phyloP scores from a whole-genome alignment of 2,797 vertebrate species.

The Tadarida brasiliensis region DNA sequence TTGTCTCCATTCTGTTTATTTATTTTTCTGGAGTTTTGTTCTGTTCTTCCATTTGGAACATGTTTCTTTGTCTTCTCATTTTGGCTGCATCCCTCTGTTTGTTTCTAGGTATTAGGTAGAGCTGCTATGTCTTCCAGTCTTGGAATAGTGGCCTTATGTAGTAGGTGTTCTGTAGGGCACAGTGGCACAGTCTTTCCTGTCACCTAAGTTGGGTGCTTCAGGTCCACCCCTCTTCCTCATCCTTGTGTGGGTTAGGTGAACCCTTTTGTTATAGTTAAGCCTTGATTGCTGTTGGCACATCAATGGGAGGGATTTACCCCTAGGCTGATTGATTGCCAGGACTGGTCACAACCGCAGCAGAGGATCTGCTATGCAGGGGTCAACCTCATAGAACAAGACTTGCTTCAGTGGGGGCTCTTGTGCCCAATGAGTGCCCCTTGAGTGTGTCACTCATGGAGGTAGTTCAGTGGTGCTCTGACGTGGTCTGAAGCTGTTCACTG shows the following conservation, averaged over 20 bases:
- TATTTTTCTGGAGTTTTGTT: neutral
- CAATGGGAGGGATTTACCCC: neutral
- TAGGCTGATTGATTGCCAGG: neutral
- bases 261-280: neutral
- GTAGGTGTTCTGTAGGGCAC: neutral
- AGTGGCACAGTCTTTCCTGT: neutral
- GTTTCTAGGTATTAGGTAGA: neutral
- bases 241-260: neutral
- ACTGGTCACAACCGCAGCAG: neutral
- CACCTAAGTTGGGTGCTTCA: neutral
- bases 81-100: neutral
- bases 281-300: neutral
- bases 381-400: neutral
- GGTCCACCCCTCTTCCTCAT: neutral
- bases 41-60: neutral
- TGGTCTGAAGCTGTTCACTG: neutral
- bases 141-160: neutral
- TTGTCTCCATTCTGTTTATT: neutral
- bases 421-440: neutral
- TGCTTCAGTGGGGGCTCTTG: neutral
- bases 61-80: neutral
- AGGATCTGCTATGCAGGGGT: neutral
- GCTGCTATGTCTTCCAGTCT: neutral
- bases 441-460: neutral
- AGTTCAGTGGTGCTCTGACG: neutral